Base-by-base conservation (phyloP, 2,113 vertebrate genomes). In the Apodemus speciosus region DNA sequence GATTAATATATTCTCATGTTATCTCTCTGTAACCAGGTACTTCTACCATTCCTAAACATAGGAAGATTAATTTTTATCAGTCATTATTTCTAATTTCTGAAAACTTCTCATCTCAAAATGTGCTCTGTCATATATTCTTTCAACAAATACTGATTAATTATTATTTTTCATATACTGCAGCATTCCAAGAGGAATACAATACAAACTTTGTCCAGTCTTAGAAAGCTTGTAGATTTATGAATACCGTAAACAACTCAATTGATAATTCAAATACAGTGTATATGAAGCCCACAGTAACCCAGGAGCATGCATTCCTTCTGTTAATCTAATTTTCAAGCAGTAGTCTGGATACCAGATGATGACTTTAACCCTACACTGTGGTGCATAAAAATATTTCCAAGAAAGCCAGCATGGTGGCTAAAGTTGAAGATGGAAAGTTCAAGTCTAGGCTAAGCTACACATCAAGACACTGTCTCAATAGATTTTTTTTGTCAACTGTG, bases 141-240 rank as follows among this genome's bases (percentile, higher is more conserved):
- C 38, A 92, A 86, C 23, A 93, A 95, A 90, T 64, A 85, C 85
- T 96, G 88, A 85, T 88, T 87, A 89, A 91, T 53, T 85, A 49
- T 27, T 66, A 18, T 80, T 84, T 90, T 88, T 85, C 43, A 90
- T 30, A 92, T 85, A 88, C 2, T 56, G 7, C 76, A 10, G 1
- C 53, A 80, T 80, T 58, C 53, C 25, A 92, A 87, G 72, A 69
- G 9, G 21, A 90, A 90, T 58, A 90, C 40, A 81, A 27, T 8
- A 77, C n/a, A 81, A 25, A 81, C 6, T n/a, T 81, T 38, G 8
- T 25, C 25, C 15, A 38, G n/a, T 1, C 79, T 60, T 81, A 60
- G 11, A 81, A 81, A 81, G 21, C n/a, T 60, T 81, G 27, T 56
- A 80, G 21, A 21, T 25, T 58, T 80, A 58, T 38, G 35, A 80